Evolutionary conservation across 2,888 invertebrate genomes (phyloP).

Genomic region (Yponomeuta cagnagella): DNA sequence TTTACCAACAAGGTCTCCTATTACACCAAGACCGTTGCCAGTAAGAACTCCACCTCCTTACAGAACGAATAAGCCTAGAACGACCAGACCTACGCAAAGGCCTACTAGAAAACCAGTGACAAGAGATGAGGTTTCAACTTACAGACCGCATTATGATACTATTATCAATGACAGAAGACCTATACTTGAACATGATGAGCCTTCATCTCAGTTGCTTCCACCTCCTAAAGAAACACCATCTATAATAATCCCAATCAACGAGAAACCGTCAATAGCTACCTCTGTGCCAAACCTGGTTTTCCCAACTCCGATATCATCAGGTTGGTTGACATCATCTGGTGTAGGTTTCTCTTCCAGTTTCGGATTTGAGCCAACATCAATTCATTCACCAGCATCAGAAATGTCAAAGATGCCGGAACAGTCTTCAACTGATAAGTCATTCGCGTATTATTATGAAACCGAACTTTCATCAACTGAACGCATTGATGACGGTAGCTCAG

Average conservation of each 20-base stretch:
- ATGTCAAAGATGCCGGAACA: slow-evolving; percentile 30
- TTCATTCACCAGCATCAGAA: slow-evolving; percentile 41
- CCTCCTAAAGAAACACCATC: slow-evolving; percentile 52
- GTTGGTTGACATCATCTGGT: slow-evolving; percentile 64
- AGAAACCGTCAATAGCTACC: slow-evolving; percentile 24
- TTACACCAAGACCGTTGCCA: slow-evolving; percentile 51
- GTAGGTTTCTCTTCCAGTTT: slow-evolving; percentile 61
- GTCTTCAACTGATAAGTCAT: slow-evolving; percentile 29
- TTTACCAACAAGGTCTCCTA: slow-evolving; percentile 38
- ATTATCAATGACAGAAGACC: slow-evolving; percentile 58
- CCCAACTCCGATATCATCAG: slow-evolving; percentile 60
- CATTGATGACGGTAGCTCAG: slow-evolving; percentile 29
- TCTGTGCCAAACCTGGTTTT: slow-evolving; percentile 50
- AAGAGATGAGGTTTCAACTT: slow-evolving; percentile 55
- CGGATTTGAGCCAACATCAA: slow-evolving; percentile 53
- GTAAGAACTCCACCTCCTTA: slow-evolving; percentile 52
- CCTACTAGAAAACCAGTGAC: slow-evolving; percentile 49
- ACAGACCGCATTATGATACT: slow-evolving; percentile 57
- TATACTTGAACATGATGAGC: slow-evolving; percentile 48
- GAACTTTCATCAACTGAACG: slow-evolving; percentile 39
- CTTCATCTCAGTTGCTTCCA: slow-evolving; percentile 56
- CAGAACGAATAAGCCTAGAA: slow-evolving; percentile 51
- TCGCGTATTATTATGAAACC: neutral
- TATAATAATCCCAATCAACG: slow-evolving; percentile 28
- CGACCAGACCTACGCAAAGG: slow-evolving; percentile 44